Evolutionary conservation across 2,888 invertebrate genomes (phyloP).

Genomic region (Hemistola chrysoprasaria): DNA sequence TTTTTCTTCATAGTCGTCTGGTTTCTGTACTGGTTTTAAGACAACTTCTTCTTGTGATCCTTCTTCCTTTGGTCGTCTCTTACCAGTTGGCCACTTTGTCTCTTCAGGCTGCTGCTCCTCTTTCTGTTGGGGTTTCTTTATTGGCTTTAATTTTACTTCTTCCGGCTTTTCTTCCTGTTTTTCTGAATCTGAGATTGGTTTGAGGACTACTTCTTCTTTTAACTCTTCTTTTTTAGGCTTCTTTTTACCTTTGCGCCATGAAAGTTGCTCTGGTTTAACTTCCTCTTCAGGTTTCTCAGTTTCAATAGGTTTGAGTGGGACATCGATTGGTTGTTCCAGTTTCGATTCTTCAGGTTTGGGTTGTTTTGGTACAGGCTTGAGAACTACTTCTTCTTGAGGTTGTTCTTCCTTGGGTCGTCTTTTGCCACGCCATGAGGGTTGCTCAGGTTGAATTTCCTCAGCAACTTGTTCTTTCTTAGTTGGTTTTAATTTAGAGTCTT

Average conservation of each 20-base stretch:
- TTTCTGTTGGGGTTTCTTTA: conserved; percentile 47
- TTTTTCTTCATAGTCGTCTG: conserved; percentile 37
- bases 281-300: conserved; percentile 20
- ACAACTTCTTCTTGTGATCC: conserved; percentile 40
- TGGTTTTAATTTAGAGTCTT: conserved; percentile 51
- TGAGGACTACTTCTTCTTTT: conserved; percentile 21
- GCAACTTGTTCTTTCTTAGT: conserved; percentile 39
- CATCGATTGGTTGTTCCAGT: conserved; percentile 19
- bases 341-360: conserved; percentile 44
- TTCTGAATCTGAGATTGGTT: conserved; percentile 19
- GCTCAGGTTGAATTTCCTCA: conserved; percentile 47
- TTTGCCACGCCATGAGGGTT: conserved; percentile 49
- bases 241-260: conserved; percentile 19
- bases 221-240: conserved; percentile 17
- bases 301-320: not conserved
- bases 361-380: conserved; percentile 42
- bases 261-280: conserved; percentile 34
- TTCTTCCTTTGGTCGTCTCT: conserved; percentile 43
- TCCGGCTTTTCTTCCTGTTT: conserved; percentile 26
- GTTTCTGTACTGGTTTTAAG: conserved; percentile 54
- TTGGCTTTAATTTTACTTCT: conserved; percentile 26
- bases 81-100: conserved; percentile 29
- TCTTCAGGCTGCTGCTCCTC: conserved; percentile 6
- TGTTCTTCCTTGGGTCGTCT: conserved; percentile 30
- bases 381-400: conserved; percentile 45